Base-by-base conservation (phyloP, 2,113 vertebrate genomes). In the Scatophagus argus region DNA sequence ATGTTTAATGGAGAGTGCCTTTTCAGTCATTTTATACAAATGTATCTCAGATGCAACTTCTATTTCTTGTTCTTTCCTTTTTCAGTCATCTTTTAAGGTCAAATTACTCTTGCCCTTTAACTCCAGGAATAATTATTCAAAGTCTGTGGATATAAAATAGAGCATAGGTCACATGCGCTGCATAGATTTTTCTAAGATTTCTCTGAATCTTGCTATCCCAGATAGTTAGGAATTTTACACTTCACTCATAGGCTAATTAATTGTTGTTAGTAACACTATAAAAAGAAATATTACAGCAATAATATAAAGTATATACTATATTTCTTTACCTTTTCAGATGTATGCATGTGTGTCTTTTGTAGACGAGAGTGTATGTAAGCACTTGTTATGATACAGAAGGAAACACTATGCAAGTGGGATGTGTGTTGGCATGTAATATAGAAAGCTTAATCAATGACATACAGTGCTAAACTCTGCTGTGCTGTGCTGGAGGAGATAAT, bases 401-500 rank as follows among this genome's bases (percentile, higher is more conserved):
- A 61, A 79, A 74, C 36, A 59, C 75, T 72, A 6, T 76, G 78
- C 47, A 73, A 78, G 74, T 84, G 84, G 84, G 76, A 55, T 75
- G 80, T 47, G 41, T 67, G 71, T 65, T 90, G 88, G 82, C 87
- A 91, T 86, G 82, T 77, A 77, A 77, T 58, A 62, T 74, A 78
- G 9, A 59, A 66, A 68, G 85, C 72, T 78, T 91, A 91, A 90
- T 93, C 89, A 92, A 86, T 90, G 82, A 87, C 86, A 84, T 85
- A 89, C 84, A 85, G 85, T 55, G 84, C 80, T 90, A 82, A 89
- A 81, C 77, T 83, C 76, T 63, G 70, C 86, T 79, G 60, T 77
- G 86, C 79, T 88, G 86, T 74, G 80, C 87, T 85, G 82, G 31
- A 83, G 79, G 82, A 91, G 89, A 89, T 91, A 88, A 92, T 91